Base-by-base conservation (phyloP, 2,113 vertebrate genomes). In the Thunnus thynnus region DNA sequence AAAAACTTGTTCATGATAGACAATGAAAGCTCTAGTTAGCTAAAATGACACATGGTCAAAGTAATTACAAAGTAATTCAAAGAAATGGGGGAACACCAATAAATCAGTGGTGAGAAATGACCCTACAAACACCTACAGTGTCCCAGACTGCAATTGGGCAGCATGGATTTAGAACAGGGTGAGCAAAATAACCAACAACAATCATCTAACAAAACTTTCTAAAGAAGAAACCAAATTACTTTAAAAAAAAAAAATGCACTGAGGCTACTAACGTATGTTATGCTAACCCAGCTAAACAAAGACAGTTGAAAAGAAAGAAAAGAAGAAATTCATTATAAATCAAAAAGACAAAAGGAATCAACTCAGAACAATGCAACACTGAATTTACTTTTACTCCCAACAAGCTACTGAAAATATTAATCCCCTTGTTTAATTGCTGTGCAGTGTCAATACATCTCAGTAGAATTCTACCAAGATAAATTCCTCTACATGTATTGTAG, bases 401-500 rank as follows among this genome's bases (percentile, higher is more conserved):
- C 17, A 30, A 3, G 4, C 18, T 27, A 5, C 20, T 51, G 3
- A 72, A 30, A 64, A 22, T 61, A 63, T 60, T n/a, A 50, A 57
- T 20, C 16, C 27, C 27, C 20, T 44, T 18, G 30, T 32, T 73
- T 70, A 51, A 46, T n/a, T 63, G 22, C 61, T 41, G 30, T 0
- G 6, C 30, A 25, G 4, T 70, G 20, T 52, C 18, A 17, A n/a
- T 36, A 48, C 2, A 3, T 54, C 30, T 32, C n/a, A 1, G 25
- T 41, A 44, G 9, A 84, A 78, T 47, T 32, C 57, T 72, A 65
- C 54, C 51, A 65, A 76, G 77, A 76, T 56, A 50, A 32, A 88
- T 76, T 74, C 14, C 44, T 72, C 72, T 54, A 50, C 3, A 16
- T 20, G 10, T 60, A n/a, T 62, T 72, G 52, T 50, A 20, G 51